These are phyloP conservation scores for Hydrolagus affinis DNA, from an alignment of 2,113 vertebrate species.

Conservation along the genomic window DNA sequence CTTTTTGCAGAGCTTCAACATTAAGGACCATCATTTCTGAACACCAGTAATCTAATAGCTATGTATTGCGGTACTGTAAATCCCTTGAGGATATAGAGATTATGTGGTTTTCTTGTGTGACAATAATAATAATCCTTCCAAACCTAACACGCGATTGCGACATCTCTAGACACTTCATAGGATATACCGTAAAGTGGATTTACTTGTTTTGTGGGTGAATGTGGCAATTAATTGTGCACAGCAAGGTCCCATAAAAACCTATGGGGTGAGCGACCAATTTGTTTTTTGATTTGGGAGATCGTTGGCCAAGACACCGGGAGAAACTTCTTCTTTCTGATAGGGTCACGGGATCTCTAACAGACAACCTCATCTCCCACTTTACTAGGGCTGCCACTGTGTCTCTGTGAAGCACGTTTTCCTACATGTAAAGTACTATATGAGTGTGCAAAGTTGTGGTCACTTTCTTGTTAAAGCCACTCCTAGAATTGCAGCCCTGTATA, in stretches of 20 bases:
- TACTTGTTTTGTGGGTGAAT: too few relatives aligned
- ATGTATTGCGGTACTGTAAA: not conserved
- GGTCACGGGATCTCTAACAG: too few relatives aligned
- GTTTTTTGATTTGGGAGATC: not conserved
- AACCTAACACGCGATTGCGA: not conserved
- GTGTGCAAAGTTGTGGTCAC: too few relatives aligned
- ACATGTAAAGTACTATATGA: too few relatives aligned
- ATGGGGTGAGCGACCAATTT: not conserved
- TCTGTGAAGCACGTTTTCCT: too few relatives aligned
- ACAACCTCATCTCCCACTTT: too few relatives aligned
- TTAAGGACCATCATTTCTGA: not conserved
- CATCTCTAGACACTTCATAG: not conserved
- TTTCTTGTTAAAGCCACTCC: too few relatives aligned
- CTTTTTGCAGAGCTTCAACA: not conserved
- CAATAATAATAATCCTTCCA: not conserved
- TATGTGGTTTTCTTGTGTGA: not conserved
- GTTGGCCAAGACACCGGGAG: too few relatives aligned
- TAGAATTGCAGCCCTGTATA: not conserved
- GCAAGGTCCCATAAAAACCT: not conserved
- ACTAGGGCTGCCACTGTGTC: too few relatives aligned
- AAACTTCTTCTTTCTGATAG: too few relatives aligned
- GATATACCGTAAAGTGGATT: too few relatives aligned
- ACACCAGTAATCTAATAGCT: not conserved
- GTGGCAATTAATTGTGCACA: too few relatives aligned
- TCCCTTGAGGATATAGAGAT: not conserved